Conservation (phyloP, 2,113 vertebrate genomes). For the Notarius quadriscutis region DNA sequence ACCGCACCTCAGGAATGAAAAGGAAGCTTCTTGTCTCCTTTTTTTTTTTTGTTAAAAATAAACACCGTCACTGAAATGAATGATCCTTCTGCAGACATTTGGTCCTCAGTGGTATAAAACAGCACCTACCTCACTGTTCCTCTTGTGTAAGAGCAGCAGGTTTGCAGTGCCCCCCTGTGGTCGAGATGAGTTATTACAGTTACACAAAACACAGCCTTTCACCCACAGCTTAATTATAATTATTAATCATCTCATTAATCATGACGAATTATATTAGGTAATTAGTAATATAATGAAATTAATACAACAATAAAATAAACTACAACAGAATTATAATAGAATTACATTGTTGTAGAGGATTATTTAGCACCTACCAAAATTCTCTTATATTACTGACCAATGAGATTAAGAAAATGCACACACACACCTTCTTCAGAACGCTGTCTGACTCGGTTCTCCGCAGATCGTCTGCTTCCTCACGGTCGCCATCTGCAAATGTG, state of each 20-base stretch:
- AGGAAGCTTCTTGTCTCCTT: too few relatives aligned
- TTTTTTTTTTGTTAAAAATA: too few relatives aligned
- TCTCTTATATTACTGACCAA: too few relatives aligned
- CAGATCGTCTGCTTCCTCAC: slow-evolving; percentile 84
- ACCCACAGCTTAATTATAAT: neutral
- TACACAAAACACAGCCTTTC: neutral
- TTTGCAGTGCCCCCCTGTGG: slow-evolving; percentile 81
- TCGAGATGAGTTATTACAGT: slow-evolving; percentile 55
- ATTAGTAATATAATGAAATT: neutral
- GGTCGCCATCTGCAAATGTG: slow-evolving; percentile 76
- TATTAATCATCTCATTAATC: neutral
- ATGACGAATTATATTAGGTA: neutral
- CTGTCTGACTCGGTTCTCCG: slow-evolving; percentile 90
- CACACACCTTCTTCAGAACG: slow-evolving; percentile 86
- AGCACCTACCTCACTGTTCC: slow-evolving; percentile 84
- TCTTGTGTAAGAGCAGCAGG: slow-evolving; percentile 82
- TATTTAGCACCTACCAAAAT: too few relatives aligned
- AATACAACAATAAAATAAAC: neutral
- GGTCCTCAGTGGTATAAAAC: too few relatives aligned
- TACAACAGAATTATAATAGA: neutral
- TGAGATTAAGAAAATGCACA: neutral
- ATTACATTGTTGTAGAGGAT: neutral
- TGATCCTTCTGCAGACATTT: too few relatives aligned
- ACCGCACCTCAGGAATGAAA: too few relatives aligned
- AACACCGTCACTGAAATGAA: too few relatives aligned